phyloP scores from a whole-genome alignment of 2,113 vertebrate species.

The Pogonocichla stellata region DNA sequence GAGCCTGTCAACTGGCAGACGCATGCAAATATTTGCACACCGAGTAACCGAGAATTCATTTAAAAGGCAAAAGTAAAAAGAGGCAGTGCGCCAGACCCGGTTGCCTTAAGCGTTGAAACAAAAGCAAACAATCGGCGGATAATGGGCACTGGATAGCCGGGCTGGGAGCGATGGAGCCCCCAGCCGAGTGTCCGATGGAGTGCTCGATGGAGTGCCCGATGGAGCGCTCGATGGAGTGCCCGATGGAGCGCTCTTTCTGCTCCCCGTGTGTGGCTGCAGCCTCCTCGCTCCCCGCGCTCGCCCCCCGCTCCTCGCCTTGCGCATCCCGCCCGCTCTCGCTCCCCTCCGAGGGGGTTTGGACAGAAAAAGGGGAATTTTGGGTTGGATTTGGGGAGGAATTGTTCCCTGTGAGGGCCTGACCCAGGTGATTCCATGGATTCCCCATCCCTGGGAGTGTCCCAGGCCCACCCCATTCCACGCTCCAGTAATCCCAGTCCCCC shows the following conservation, averaged over 20 bases:
- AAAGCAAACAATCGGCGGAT: not conserved
- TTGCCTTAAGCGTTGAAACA: not conserved
- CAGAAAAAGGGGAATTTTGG: too few relatives aligned
- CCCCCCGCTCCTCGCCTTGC: fast-evolving
- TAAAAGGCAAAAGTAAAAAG: not conserved
- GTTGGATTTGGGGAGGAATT: too few relatives aligned
- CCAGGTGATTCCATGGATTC: too few relatives aligned
- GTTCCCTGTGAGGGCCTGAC: too few relatives aligned
- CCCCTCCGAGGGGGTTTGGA: too few relatives aligned
- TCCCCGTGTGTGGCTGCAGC: not conserved
- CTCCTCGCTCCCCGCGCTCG: not conserved
- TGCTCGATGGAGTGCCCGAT: not conserved
- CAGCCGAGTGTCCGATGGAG: fast-evolving
- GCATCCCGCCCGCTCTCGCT: not conserved
- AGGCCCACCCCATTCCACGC: too few relatives aligned
- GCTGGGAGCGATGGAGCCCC: fast-evolving
- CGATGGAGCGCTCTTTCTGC: fast-evolving
- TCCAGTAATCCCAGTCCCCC: too few relatives aligned
- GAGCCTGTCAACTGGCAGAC: not conserved
- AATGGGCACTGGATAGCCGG: not conserved
- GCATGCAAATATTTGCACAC: not conserved
- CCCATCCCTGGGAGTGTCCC: too few relatives aligned
- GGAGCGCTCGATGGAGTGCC: too few relatives aligned
- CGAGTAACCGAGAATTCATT: not conserved
- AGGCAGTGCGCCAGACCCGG: not conserved